Percentiles rank a stretch among this genome's conserved stretches.
Conservation (phyloP, 2,113 vertebrate species). For the Limanda limanda region DNA sequence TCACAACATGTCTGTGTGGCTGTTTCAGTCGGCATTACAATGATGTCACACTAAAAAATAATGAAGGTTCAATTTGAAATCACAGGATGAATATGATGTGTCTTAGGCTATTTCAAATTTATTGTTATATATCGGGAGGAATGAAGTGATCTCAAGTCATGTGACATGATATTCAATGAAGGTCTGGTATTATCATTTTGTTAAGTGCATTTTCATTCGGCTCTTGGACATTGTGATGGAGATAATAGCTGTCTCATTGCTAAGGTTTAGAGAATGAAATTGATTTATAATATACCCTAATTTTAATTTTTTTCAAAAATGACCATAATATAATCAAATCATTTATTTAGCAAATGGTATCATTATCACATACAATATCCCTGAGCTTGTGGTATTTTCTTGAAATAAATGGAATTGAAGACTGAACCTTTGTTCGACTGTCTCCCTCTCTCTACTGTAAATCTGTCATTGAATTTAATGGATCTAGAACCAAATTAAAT, state of each 20-base stretch:
- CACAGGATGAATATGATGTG: constrained; percentile 1
- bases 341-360: background rate
- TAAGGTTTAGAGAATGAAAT: background rate
- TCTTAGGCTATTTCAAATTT: background rate
- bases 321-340: background rate
- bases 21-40: background rate
- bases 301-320: background rate
- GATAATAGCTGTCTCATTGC: background rate
- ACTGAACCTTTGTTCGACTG: background rate
- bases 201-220: background rate
- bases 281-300: background rate
- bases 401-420: background rate
- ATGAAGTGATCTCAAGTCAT: background rate
- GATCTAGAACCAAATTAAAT: background rate
- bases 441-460: background rate
- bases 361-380: background rate
- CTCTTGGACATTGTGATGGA: background rate
- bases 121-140: background rate
- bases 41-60: background rate
- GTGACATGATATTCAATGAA: background rate
- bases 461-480: background rate
- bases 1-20: constrained; percentile 57
- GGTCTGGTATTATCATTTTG: background rate
- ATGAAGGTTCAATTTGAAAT: background rate
- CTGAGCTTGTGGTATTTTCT: background rate